Conservation (phyloP, 2,888 invertebrate species). For the Coleophora deauratella region DNA sequence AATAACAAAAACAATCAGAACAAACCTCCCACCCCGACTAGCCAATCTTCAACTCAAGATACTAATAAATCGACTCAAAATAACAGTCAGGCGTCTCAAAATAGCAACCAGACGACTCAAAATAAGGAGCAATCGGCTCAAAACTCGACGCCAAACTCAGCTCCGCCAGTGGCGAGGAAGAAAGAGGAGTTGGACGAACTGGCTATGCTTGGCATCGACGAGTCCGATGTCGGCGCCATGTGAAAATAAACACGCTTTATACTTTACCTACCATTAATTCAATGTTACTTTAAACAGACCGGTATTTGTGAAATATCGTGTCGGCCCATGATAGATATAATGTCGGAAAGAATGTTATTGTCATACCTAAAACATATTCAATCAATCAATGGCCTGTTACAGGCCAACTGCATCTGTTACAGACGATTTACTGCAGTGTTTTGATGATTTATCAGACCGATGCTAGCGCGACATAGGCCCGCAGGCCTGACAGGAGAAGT, state of each 20-base stretch:
- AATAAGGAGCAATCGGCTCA: conserved; percentile 1
- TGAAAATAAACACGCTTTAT: conserved; percentile 14
- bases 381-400: too few species aligned
- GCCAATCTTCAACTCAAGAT: conserved; percentile 3
- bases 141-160: conserved; percentile 15
- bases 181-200: conserved; percentile 80
- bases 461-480: too few species aligned
- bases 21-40: not conserved
- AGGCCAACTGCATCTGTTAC: too few species aligned
- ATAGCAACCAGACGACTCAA: not conserved
- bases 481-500: too few species aligned
- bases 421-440: too few species aligned
- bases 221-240: conserved; percentile 80
- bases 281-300: too few species aligned
- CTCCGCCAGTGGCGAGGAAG: conserved; percentile 35
- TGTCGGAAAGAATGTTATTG: too few species aligned
- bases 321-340: too few species aligned
- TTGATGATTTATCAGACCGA: too few species aligned
- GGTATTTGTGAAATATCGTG: too few species aligned
- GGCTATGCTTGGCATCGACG: conserved; percentile 90
- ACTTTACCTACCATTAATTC: too few species aligned
- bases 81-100: conserved; percentile 7
- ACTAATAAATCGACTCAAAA: conserved; percentile 2
- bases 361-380: too few species aligned
- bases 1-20: conserved; percentile 20